Base-by-base conservation (phyloP, 2,888 invertebrate genomes). In the Gortyna flavago region DNA sequence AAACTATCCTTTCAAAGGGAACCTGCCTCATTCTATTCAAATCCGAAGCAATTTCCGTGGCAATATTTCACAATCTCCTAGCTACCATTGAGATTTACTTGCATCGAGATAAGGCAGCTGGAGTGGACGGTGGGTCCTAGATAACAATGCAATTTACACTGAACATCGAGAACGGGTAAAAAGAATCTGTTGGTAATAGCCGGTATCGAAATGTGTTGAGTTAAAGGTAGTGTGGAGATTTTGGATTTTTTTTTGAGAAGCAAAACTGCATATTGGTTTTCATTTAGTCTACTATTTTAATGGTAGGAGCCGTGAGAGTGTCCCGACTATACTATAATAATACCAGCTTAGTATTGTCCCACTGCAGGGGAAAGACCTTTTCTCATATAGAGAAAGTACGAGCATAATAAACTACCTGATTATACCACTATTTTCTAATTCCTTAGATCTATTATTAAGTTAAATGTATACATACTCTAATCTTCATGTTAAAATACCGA, bases 61-160 rank as follows among this genome's bases (percentile, higher is more conserved):
- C 89, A 90, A 94, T 94, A 94, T 93, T 92, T 94, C 91, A 93
- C 89, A 87, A 89, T 88, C 88, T 89, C 87, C 86, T 84, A 88
- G 88, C 82, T 84, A 88, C 88, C 83, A 89, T 91, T 88, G 89
- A 93, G 92, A 94, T 94, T 94, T 91, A 89, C 91, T 91, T 87
- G 89, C 90, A 92, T 92, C 90, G 88, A 91, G 94, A 95, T 95
- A 95, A 92, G 90, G 93, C 93, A 90, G 90, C 89, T 81, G 87
- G 87, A 91, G 89, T 89, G 89, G 89, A 89, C 89, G 83, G 68
- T 72, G 79, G 80, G 75, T 90, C 87, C 84, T 85, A 91, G 94
- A 95, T 95, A 95, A 94, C 93, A 94, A 94, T 94, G 93, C 94
- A 94, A 95, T 95, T 95, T 95, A 93, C 93, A 92, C 91, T 81